Evolutionary conservation across 2,797 vertebrate species (phyloP), one percentile per base, ranked within the genome.

Genomic region (Helarctos malayanus): DNA sequence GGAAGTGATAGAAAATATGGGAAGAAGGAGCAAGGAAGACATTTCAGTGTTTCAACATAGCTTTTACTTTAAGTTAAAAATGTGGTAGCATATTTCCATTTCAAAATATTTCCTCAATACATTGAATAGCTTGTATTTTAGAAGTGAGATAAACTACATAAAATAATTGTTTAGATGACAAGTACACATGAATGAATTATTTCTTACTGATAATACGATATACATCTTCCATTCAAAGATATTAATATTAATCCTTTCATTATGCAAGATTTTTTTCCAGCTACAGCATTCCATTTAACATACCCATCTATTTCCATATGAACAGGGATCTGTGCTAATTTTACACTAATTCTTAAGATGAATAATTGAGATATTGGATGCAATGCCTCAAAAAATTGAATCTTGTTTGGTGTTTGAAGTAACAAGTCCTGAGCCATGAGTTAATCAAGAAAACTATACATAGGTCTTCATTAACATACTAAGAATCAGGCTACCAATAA

Each of bases 331-430:
- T 96, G 97, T 98, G 95, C 87, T 98, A 99, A 98, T 98, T 98
- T 98, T 98, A 97, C 79, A 98, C 98, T 98, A 99, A 98, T 99
- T 98, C 95, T 89, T 97, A 97, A 98, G 98, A 98, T 98, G 98
- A 98, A 98, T 98, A 99, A 98, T 97, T 98, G 98, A 98, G 79
- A 98, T 98, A 98, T 98, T 98, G 97, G 95, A 98, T 98, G 95
- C 97, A 98, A 94, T 54, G 69, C 57, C 97, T 98, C 73, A 98
- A 98, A 98, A 98, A 98, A 25, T 94, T 96, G 96, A 98, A 98
- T 98, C 97, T 98, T 98, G 82, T 98, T 98, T 98, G 97, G 97
- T 97, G 89, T 76, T 98, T 97, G 88, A 98, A 98, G 97, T 97
- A 98, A 98, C 89, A 98, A 97, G 97, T 98, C 95, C 97, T 95